Evolutionary conservation across 2,113 vertebrate species (phyloP), one percentile per base, ranked within the genome.

Genomic region (Thunnus thynnus): DNA sequence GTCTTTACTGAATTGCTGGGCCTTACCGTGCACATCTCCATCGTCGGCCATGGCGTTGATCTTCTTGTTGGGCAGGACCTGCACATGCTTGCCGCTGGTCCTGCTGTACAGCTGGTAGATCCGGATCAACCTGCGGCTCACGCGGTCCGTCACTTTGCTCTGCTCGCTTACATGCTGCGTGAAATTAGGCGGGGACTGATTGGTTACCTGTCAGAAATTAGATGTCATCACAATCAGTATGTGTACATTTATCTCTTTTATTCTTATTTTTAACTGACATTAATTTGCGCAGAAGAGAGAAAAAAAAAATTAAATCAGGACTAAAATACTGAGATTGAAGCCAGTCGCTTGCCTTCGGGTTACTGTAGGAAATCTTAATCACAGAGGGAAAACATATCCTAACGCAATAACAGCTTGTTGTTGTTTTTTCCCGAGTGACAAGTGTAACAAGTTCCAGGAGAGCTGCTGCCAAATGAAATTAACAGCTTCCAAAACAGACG

Each of bases 181-280:
- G 98, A 99, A 99, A 99, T 99, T 99, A 97, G 98, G 98, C 97
- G 98, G 96, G 97, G 98, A 99, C 98, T 99, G 98, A 97, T 98
- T 98, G 97, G 98, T 99, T 98, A 99, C 98, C 98, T 99, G 99
- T 97, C 97, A 97, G 96, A 97, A 98, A 99, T 99, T 96, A 96
- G 96, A 95, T 94, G 90, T 85, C 89, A 93, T 69, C 90, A 93
- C 88, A 93, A 80, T 94, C 91, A 94, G 91, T 88, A 85, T 18
- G 54, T 83, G 72, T 72, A 79, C 82, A 82, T 55, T 48, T 52
- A 48, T 52, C 1, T 46, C 25, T 22, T 61, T 36, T 7, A 36
- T 8, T 2, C 12, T 56, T 32, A 7, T 18, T 65, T 60, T 56
- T 30, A 20, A 12, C 47, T n/a, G 18, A 20, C 20, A 51, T 18